These are phyloP conservation scores for Callyntrura guangdongensis DNA, from an alignment of 2,888 invertebrate species.

Conservation along the genomic window DNA sequence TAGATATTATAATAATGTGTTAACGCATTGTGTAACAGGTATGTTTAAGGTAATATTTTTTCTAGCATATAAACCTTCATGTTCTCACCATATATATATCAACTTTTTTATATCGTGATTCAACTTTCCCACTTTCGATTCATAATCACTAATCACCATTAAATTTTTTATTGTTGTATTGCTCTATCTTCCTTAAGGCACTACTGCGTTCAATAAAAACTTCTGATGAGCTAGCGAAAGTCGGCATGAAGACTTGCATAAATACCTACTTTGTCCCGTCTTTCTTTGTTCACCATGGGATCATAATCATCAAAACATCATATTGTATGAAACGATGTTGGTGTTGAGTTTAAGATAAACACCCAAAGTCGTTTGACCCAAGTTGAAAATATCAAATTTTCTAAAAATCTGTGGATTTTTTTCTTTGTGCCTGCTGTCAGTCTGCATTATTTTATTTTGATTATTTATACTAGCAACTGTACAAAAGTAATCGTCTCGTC, in stretches of 20 bases:
- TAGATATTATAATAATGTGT: too few species aligned
- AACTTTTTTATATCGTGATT: constrained; percentile 46
- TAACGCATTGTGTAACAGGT: too few species aligned
- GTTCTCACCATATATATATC: not conserved
- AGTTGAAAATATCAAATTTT: not conserved
- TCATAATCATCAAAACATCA: constrained; percentile 30
- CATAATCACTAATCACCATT: constrained; percentile 54
- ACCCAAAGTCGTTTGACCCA: not conserved
- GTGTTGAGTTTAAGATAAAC: not conserved
- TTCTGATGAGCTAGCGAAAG: constrained; percentile 39
- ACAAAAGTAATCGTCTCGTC: too few species aligned
- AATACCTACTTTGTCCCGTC: constrained; percentile 60
- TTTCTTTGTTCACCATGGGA: constrained; percentile 65
- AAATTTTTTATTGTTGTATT: constrained; percentile 59
- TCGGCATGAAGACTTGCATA: constrained; percentile 38
- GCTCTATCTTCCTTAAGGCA: constrained; percentile 42
- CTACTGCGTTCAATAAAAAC: constrained; percentile 2
- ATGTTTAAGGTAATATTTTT: too few species aligned
- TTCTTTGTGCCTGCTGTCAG: too few species aligned
- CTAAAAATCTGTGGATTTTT: too few species aligned
- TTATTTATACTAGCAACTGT: too few species aligned
- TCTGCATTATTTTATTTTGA: too few species aligned
- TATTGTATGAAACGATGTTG: not conserved
- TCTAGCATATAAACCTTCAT: not conserved
- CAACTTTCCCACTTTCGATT: constrained; percentile 72